Evolutionary conservation across 2,888 invertebrate genomes (phyloP).

Genomic region (Neuroscelio doddi): DNA sequence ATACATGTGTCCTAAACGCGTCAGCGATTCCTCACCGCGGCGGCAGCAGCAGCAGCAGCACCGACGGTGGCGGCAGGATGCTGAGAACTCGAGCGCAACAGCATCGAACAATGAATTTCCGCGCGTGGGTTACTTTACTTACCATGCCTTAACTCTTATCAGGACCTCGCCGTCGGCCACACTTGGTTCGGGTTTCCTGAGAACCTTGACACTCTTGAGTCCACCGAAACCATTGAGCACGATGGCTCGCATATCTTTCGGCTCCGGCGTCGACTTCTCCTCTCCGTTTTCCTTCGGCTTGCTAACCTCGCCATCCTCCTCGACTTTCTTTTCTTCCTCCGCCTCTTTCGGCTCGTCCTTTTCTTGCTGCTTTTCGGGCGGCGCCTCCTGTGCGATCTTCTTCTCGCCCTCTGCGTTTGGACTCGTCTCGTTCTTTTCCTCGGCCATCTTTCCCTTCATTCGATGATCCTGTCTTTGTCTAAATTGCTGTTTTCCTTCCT

Average conservation of each 20-base stretch:
- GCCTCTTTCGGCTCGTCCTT: conserved; percentile 71
- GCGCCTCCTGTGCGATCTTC: conserved; percentile 73
- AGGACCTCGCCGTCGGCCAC: conserved; percentile 83
- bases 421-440: conserved; percentile 68
- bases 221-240: conserved; percentile 90
- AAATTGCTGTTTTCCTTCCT: not conserved
- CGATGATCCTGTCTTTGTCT: conserved; percentile 16
- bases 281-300: conserved; percentile 69
- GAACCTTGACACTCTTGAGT: conserved; percentile 87
- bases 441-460: conserved; percentile 62
- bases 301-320: conserved; percentile 69
- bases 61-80: conserved; percentile 1
- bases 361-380: conserved; percentile 56
- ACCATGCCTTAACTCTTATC: conserved; percentile 90
- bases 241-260: conserved; percentile 89
- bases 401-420: conserved; percentile 75
- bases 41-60: too few relatives aligned
- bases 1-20: not conserved
- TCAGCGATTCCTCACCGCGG: too few relatives aligned
- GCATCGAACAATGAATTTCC: conserved; percentile 47
- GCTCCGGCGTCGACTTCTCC: conserved; percentile 68
- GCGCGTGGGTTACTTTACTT: conserved; percentile 71
- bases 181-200: conserved; percentile 85
- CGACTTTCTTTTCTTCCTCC: conserved; percentile 72
- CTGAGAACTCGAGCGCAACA: conserved; percentile 20